phyloP scores from a whole-genome alignment of 2,113 vertebrate genomes.

The Alethe diademata region DNA sequence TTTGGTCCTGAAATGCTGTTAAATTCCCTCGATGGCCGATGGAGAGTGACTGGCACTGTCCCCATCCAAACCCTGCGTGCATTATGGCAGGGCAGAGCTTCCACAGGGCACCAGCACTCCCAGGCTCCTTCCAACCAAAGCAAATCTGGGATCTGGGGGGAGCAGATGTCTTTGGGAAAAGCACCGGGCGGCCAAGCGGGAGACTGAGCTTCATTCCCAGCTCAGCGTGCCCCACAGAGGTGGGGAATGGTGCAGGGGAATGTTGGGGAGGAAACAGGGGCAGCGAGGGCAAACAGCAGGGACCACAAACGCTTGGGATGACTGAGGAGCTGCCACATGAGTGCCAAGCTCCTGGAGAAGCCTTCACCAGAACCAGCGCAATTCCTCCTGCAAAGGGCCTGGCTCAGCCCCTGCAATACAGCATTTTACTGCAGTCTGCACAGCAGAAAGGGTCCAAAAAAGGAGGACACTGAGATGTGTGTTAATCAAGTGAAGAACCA shows the following conservation, averaged over 20 bases:
- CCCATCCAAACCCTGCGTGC: neutral
- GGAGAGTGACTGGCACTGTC: neutral
- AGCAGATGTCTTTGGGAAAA: neutral
- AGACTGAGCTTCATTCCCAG: neutral
- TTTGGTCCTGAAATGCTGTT: neutral
- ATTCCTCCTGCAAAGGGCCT: conserved; percentile 28
- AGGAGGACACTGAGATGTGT: conserved; percentile 62
- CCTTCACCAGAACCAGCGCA: neutral
- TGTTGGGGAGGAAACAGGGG: conserved; percentile 26
- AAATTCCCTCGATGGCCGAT: neutral
- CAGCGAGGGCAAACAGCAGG: conserved; percentile 20
- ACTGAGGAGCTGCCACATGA: neutral
- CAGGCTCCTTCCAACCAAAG: conserved; percentile 21
- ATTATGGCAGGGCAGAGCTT: neutral
- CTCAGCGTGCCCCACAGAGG: neutral
- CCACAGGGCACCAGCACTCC: neutral
- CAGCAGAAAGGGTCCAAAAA: conserved; percentile 58
- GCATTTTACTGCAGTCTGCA: conserved; percentile 50
- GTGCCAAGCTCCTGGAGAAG: neutral
- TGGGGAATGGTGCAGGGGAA: neutral
- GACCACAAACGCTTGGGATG: conserved; percentile 8
- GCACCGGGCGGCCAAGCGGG: conserved; percentile 10
- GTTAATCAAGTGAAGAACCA: conserved; percentile 67
- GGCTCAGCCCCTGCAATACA: conserved; percentile 62
- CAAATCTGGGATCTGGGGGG: neutral